phyloP scores from a whole-genome alignment of 1,140 invertebrate genomes.

The Temnothorax longispinosus region DNA sequence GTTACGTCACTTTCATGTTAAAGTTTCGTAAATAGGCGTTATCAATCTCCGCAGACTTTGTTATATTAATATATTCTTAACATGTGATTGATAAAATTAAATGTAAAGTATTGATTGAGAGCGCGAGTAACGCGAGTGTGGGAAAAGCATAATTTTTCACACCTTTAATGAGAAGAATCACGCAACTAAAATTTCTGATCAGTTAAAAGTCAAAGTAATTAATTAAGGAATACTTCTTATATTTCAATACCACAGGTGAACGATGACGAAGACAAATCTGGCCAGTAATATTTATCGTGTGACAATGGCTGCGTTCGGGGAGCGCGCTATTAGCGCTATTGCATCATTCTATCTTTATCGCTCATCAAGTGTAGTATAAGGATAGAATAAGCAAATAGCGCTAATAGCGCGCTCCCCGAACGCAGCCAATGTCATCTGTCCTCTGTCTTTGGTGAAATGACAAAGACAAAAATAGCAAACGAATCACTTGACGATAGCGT shows the following conservation, averaged over 20 bases:
- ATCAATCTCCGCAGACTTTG: conserved; percentile 22
- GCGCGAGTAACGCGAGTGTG: neutral
- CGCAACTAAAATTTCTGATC: conserved; percentile 19
- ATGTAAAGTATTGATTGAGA: conserved; percentile 6
- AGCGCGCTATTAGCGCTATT: too few species aligned
- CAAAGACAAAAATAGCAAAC: neutral
- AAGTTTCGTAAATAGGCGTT: conserved; percentile 17
- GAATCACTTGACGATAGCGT: conserved; percentile 10
- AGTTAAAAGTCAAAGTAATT: conserved; percentile 23
- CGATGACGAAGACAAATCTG: conserved; percentile 17
- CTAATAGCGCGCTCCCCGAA: too few species aligned
- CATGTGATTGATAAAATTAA: neutral
- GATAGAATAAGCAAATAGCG: too few species aligned
- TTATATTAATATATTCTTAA: conserved; percentile 33
- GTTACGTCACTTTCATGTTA: conserved; percentile 26
- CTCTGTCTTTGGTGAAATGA: neutral
- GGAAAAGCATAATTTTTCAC: conserved; percentile 59
- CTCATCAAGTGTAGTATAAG: too few species aligned
- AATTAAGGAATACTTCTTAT: conserved; percentile 12
- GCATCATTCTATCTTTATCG: too few species aligned
- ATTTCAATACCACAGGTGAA: neutral
- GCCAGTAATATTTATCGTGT: neutral
- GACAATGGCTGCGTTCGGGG: too few species aligned
- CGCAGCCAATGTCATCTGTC: neutral
- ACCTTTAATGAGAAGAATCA: conserved; percentile 30